phyloP scores from a whole-genome alignment of 2,113 vertebrate genomes.

The Struthidea cinerea region DNA sequence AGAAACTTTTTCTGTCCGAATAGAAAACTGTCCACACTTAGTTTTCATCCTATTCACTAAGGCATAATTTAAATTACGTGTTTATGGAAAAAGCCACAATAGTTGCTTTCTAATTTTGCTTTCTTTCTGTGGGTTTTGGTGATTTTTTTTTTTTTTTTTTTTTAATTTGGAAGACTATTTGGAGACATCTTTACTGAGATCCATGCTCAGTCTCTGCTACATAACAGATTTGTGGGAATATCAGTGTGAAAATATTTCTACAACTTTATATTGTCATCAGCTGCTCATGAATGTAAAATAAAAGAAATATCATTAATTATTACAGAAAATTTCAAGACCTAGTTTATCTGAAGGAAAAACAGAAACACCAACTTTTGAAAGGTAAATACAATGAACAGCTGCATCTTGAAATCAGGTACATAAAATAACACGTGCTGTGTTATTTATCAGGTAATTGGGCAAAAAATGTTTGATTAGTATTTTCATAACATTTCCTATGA shows the following conservation, averaged over 20 bases:
- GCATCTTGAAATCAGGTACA: conserved; percentile 25
- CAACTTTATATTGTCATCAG: neutral
- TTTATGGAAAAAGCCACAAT: neutral
- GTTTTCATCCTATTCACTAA: neutral
- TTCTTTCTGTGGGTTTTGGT: neutral
- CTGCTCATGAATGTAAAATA: conserved; percentile 21
- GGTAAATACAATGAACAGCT: conserved; percentile 53
- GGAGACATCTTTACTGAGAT: neutral
- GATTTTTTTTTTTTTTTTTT: neutral
- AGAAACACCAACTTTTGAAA: conserved; percentile 48
- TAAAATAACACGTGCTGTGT: neutral
- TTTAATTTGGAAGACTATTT: neutral
- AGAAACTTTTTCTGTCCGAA: neutral
- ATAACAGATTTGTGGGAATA: neutral
- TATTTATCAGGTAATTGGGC: conserved; percentile 22
- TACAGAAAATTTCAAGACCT: conserved; percentile 59
- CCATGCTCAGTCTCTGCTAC: neutral
- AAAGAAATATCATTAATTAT: conserved; percentile 45
- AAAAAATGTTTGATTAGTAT: neutral
- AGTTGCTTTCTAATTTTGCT: neutral
- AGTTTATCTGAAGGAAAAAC: conserved; percentile 45
- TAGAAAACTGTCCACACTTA: neutral
- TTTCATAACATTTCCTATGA: neutral
- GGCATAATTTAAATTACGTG: neutral
- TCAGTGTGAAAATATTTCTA: neutral